phyloP scores from a whole-genome alignment of 2,113 vertebrate species.

The Neolamprologus cancellatus region DNA sequence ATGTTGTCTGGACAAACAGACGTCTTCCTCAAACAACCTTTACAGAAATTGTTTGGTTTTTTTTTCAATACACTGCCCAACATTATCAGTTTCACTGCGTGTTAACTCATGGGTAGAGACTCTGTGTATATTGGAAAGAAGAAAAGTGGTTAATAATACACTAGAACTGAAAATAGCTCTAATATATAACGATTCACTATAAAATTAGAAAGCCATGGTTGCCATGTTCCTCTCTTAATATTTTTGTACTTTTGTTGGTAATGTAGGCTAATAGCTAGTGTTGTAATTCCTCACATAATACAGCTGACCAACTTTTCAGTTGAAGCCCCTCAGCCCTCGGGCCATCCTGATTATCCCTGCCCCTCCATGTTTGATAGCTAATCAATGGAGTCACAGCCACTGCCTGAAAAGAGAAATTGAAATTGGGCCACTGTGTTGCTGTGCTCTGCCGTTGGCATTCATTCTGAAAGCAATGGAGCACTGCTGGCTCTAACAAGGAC shows the following conservation, averaged over 20 bases:
- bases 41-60: neutral
- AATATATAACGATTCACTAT: neutral
- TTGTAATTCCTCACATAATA: neutral
- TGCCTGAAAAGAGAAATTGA: slow-evolving; percentile 47
- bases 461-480: neutral
- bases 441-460: slow-evolving; percentile 4
- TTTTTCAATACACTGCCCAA: accelerated
- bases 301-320: slow-evolving; percentile 40
- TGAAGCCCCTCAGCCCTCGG: slow-evolving; percentile 16
- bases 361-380: slow-evolving; percentile 43
- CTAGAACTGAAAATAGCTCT: neutral
- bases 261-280: neutral
- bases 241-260: neutral
- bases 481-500: neutral
- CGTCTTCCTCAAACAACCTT: neutral
- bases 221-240: neutral
- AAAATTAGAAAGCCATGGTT: neutral
- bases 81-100: neutral
- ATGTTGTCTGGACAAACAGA: neutral
- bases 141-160: neutral
- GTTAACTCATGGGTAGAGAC: neutral
- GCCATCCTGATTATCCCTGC: slow-evolving; percentile 49
- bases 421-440: slow-evolving; percentile 46
- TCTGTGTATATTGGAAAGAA: neutral
- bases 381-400: slow-evolving; percentile 55